Base-by-base conservation (phyloP, 2,797 vertebrate species). In the Microtus californicus region DNA sequence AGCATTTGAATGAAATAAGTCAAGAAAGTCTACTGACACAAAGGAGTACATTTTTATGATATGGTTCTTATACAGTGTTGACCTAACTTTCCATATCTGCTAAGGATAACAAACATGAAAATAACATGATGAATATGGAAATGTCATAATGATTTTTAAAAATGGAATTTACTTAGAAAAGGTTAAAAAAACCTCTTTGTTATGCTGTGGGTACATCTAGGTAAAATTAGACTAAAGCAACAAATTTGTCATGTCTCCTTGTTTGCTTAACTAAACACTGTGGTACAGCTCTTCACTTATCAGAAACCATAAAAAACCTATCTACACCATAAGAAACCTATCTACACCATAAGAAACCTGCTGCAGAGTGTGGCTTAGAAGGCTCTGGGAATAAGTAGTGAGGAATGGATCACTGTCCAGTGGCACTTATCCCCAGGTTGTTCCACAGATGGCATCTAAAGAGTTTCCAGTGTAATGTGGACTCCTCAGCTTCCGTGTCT, bases 1-100 rank as follows among this genome's bases (percentile, higher is more conserved):
- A 9, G 63, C 13, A 89, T 54, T 11, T 79, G 10, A 93, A 96
- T 82, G 45, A 90, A 96, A 78, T 48, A 94, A 80, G 0, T 91
- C 19, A 87, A 19, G 3, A 61, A 11, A 88, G 13, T 51, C 12
- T 74, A 31, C 13, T 23, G 48, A 86, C n/a, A 10, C 4, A 91
- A 0, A 12, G 12, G 6, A 23, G 25, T 1, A 29, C 1, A 5
- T 71, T 91, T 81, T 48, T 34, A 43, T 76, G 8, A 59, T 51
- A 67, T 65, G 73, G 4, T 56, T 43, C 2, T 87, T 74, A 56
- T 10, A 10, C 12, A 10, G 48, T 25, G 8, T 54, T 65, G 56
- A 77, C 7, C 5, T 4, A 78, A 45, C 29, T 54, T 2, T 61
- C 23, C 54, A 13, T 34, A 45, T 92, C 91, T 89, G 5, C 61